These are phyloP conservation scores for Cynaeus angustus DNA, from an alignment of 2,888 invertebrate genomes.

Conservation along the genomic window DNA sequence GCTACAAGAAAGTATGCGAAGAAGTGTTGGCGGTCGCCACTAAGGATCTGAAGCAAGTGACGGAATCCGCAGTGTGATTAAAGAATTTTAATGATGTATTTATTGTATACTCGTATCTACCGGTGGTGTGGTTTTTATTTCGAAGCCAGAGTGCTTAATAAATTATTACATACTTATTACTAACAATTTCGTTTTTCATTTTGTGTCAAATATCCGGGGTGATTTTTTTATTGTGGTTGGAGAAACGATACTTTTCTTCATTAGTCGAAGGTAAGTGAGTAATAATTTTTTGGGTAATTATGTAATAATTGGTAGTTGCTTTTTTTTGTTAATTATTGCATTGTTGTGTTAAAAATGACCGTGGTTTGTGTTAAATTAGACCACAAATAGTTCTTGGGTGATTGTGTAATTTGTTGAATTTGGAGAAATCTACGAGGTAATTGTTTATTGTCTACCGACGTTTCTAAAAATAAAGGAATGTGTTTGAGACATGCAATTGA, in stretches of 20 bases:
- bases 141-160: background rate
- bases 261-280: slow-evolving; percentile 34
- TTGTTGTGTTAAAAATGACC: slow-evolving; percentile 36
- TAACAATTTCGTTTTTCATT: too few relatives aligned
- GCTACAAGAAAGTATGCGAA: slow-evolving; percentile 86
- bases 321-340: slow-evolving; percentile 49
- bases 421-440: slow-evolving; percentile 24
- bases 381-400: slow-evolving; percentile 43
- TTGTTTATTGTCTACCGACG: slow-evolving; percentile 23
- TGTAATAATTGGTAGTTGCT: slow-evolving; percentile 33
- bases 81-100: background rate
- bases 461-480: slow-evolving; percentile 9
- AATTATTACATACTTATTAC: too few relatives aligned
- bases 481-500: background rate
- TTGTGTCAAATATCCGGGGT: too few relatives aligned
- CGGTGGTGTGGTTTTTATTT: background rate
- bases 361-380: slow-evolving; percentile 27
- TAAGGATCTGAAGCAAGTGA: slow-evolving; percentile 59
- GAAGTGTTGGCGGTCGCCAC: slow-evolving; percentile 77
- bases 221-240: slow-evolving; percentile 4
- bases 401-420: slow-evolving; percentile 23
- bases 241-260: slow-evolving; percentile 15
- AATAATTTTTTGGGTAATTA: slow-evolving; percentile 32
- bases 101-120: background rate
- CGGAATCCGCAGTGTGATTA: slow-evolving; percentile 64